Conservation (phyloP, 1,140 invertebrate species). For the Brachionus paranguensis region DNA sequence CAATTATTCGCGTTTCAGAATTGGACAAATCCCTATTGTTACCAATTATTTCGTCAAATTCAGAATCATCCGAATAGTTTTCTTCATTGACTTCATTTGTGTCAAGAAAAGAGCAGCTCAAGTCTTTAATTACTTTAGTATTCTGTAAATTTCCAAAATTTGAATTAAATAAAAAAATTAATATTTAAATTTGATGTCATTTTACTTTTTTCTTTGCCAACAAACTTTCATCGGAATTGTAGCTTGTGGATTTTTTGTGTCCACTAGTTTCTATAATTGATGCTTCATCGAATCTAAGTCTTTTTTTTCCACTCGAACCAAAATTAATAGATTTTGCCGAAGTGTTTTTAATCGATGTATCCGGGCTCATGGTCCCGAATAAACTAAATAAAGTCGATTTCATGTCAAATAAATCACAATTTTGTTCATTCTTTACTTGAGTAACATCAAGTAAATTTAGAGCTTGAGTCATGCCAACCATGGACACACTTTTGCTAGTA, state of each 20-base stretch:
- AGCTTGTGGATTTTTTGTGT: background rate
- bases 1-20: background rate
- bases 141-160: background rate
- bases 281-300: background rate
- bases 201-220: background rate
- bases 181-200: background rate
- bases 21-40: background rate
- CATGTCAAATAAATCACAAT: background rate
- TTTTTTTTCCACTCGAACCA: background rate
- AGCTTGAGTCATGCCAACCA: slow-evolving; percentile 21
- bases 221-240: background rate
- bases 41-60: slow-evolving; percentile 15
- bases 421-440: background rate
- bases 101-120: background rate
- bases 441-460: background rate
- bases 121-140: background rate
- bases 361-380: background rate
- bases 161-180: background rate
- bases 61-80: slow-evolving; percentile 24
- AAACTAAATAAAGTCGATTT: background rate
- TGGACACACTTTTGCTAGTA: background rate
- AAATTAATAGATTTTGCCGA: background rate
- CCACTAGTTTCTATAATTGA: slow-evolving; percentile 11
- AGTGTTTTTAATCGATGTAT: background rate
- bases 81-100: background rate